A percentile compares a stretch with the other conserved stretches of the same genome.
These are phyloP conservation scores for Saccostrea echinata DNA, from an alignment of 1,140 invertebrate genomes.

Conservation along the genomic window DNA sequence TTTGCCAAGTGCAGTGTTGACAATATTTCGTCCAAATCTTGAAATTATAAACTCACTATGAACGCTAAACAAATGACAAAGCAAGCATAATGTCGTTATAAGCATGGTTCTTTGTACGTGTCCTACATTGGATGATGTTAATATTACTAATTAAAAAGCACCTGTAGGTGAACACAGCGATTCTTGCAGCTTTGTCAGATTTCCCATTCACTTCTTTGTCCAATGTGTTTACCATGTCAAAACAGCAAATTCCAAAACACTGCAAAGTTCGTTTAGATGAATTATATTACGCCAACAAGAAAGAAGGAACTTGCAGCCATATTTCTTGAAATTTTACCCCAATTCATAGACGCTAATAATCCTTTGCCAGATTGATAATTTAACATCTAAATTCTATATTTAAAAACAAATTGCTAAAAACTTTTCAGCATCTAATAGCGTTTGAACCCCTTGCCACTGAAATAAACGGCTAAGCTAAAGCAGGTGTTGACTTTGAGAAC, in stretches of 20 bases:
- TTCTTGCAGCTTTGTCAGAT: background rate
- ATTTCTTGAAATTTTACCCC: background rate
- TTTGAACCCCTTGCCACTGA: background rate
- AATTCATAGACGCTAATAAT: background rate
- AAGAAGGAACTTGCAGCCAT: background rate
- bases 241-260: conserved; percentile 13
- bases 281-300: background rate
- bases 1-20: background rate
- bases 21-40: conserved; percentile 3
- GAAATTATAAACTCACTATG: background rate
- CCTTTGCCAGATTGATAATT: conserved; percentile 14
- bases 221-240: background rate
- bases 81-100: background rate
- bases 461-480: background rate
- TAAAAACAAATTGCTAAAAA: background rate
- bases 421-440: background rate
- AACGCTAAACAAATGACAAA: background rate
- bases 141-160: background rate
- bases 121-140: background rate
- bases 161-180: background rate
- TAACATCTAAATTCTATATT: background rate
- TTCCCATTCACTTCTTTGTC: background rate
- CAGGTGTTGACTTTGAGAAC: conserved; percentile 11
- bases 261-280: background rate
- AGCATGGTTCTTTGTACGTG: background rate